These are phyloP conservation scores for Myotis myotis DNA, from an alignment of 2,797 vertebrate species.

Conservation along the genomic window DNA sequence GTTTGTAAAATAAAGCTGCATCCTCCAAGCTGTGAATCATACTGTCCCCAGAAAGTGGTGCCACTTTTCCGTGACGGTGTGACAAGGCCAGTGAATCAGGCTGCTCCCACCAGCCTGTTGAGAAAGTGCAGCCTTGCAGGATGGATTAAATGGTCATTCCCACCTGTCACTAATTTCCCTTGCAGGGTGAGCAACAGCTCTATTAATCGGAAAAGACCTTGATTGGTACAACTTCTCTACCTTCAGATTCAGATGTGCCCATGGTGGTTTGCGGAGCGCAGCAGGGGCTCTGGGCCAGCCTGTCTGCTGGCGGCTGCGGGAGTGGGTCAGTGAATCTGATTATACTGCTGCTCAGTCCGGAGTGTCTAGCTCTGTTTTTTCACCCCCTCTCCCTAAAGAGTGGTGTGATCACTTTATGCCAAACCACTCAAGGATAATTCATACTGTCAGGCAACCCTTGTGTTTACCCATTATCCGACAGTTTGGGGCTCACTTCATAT, in stretches of 20 bases:
- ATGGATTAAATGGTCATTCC: conserved; percentile 41
- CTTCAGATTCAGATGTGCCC: neutral
- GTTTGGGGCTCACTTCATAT: conserved; percentile 65
- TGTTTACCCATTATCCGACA: conserved; percentile 57
- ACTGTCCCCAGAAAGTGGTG: neutral
- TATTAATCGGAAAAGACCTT: conserved; percentile 16
- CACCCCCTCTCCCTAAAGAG: neutral
- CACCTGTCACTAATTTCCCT: conserved; percentile 52
- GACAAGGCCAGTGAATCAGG: neutral
- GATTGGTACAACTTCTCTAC: neutral
- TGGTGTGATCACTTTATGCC: conserved; percentile 58
- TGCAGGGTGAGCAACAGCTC: conserved; percentile 55
- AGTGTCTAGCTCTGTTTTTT: neutral
- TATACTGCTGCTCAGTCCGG: neutral
- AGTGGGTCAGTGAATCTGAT: conserved; percentile 47
- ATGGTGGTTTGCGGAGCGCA: neutral
- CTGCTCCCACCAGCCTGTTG: neutral
- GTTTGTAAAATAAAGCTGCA: neutral
- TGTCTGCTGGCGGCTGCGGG: neutral
- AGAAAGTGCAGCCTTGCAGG: neutral
- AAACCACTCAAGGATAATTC: conserved; percentile 68
- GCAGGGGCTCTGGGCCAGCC: neutral
- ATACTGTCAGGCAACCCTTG: conserved; percentile 58
- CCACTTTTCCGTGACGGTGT: neutral
- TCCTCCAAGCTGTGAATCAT: neutral